phyloP scores from a whole-genome alignment of 2,888 invertebrate genomes.

The Drosophila koepferae region DNA sequence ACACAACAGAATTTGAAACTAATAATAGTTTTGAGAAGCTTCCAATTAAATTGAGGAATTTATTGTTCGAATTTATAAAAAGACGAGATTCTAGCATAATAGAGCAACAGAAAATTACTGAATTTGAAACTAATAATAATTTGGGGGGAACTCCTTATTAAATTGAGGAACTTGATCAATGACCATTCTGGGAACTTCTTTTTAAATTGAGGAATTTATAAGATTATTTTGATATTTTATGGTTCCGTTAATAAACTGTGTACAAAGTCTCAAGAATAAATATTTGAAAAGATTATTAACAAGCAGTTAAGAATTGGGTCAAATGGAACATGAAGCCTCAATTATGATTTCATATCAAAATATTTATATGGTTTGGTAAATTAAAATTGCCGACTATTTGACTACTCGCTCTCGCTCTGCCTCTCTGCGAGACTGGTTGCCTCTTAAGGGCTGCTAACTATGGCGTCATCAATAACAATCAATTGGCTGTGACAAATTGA shows the following conservation, averaged over 20 bases:
- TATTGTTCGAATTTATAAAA: too few species aligned
- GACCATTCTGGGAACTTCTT: neutral
- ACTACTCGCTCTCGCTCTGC: slow-evolving; percentile 27
- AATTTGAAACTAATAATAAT: neutral
- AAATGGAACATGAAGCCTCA: slow-evolving; percentile 53
- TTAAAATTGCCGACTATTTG: slow-evolving; percentile 24
- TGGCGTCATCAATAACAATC: slow-evolving; percentile 76
- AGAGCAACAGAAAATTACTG: too few species aligned
- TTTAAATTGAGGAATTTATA: neutral
- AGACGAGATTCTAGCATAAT: neutral
- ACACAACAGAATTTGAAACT: neutral
- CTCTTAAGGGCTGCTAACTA: slow-evolving; percentile 40
- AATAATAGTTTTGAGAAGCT: neutral
- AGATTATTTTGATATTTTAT: slow-evolving; percentile 4
- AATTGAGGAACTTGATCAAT: neutral
- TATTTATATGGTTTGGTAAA: slow-evolving; percentile 12
- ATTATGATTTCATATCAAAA: slow-evolving; percentile 37
- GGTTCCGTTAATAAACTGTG: slow-evolving; percentile 21
- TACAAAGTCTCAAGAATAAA: slow-evolving; percentile 13
- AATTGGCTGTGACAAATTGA: slow-evolving; percentile 78
- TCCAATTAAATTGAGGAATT: neutral
- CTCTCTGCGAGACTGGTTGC: slow-evolving; percentile 22
- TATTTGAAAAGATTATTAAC: slow-evolving; percentile 49
- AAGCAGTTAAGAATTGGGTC: slow-evolving; percentile 59
- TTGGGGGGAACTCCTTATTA: neutral